Evolutionary conservation across 2,797 vertebrate species (phyloP).

Genomic region (Martes flavigula): DNA sequence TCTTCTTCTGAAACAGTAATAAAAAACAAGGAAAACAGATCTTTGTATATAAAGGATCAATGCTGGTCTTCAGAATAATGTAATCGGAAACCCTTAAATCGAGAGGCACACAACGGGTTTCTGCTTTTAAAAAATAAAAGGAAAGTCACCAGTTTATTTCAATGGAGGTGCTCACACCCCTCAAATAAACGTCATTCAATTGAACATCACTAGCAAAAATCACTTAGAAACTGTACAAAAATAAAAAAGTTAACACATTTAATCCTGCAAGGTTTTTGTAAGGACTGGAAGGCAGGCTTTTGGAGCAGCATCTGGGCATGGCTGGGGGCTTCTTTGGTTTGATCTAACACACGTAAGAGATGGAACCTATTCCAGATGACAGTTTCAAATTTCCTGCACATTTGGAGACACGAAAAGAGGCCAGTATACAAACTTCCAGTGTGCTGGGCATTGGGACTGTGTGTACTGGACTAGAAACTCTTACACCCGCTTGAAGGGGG

Average conservation of each 20-base stretch:
- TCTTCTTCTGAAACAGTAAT: constrained; percentile 93
- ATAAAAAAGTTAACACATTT: constrained; percentile 91
- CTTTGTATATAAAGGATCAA: constrained; percentile 99
- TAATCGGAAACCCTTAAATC: constrained; percentile 99
- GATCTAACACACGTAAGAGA: constrained; percentile 93
- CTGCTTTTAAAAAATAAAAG: constrained; percentile 88
- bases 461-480: constrained; percentile 41
- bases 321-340: constrained; percentile 99
- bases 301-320: constrained; percentile 99
- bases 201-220: constrained; percentile 93
- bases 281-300: constrained; percentile 98
- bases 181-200: constrained; percentile 93
- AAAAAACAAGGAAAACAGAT: constrained; percentile 91
- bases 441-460: constrained; percentile 71
- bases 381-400: constrained; percentile 83
- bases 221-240: constrained; percentile 94
- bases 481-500: constrained; percentile 20
- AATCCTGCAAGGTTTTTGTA: constrained; percentile 95
- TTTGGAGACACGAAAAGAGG: constrained; percentile 82
- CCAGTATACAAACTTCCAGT: constrained; percentile 80
- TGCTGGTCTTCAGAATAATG: constrained; percentile 99
- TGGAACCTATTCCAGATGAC: constrained; percentile 91
- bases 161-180: constrained; percentile 85
- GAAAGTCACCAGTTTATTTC: constrained; percentile 91
- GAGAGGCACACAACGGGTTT: constrained; percentile 99